Percentiles rank a stretch among this genome's conserved stretches.
These are phyloP conservation scores for Xerus rutilus DNA, from an alignment of 2,797 vertebrate genomes.

Conservation along the genomic window DNA sequence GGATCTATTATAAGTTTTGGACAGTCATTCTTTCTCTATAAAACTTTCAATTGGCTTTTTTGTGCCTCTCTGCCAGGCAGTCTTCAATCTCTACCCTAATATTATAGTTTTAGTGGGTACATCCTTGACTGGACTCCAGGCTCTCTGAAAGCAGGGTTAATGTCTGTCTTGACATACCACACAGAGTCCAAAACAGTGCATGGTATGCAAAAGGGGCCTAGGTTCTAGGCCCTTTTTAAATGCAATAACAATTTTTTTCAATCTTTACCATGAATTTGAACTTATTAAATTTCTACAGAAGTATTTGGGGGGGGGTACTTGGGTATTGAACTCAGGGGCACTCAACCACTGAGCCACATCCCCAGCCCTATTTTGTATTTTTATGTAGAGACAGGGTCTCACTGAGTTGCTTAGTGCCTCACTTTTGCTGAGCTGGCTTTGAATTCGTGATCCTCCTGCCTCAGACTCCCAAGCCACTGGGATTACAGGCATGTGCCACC, in stretches of 20 bases:
- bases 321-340: no score
- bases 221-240: neutral
- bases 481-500: no score
- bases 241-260: neutral
- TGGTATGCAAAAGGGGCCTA: neutral
- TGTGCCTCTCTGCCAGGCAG: neutral
- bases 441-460: no score
- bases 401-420: no score
- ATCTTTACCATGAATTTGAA: slow-evolving; percentile 23
- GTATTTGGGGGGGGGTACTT: no score
- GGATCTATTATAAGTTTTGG: neutral
- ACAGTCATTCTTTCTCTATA: neutral
- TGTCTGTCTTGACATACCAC: neutral
- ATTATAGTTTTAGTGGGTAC: neutral
- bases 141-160: neutral
- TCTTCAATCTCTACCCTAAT: neutral
- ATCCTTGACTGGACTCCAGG: neutral
- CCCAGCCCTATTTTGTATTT: no score
- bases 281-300: neutral
- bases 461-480: no score
- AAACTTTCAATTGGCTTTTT: neutral
- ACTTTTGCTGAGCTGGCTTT: no score
- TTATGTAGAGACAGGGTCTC: no score
- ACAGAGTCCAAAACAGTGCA: neutral
- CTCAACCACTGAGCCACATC: no score